These are phyloP conservation scores for Aplodontia rufa DNA, from an alignment of 2,113 vertebrate genomes.

Conservation along the genomic window DNA sequence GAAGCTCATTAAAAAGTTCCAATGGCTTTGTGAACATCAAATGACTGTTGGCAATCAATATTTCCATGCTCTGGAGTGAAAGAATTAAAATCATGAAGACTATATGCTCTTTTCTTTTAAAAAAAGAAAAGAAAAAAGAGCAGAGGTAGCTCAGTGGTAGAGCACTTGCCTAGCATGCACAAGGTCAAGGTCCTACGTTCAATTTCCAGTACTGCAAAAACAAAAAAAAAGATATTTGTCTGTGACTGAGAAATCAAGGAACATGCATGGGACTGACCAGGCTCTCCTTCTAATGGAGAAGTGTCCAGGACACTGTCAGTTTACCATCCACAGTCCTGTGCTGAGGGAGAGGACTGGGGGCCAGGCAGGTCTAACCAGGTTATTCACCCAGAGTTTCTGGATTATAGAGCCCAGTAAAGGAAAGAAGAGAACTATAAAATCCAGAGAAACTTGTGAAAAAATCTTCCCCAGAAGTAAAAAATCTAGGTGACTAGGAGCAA, in stretches of 20 bases:
- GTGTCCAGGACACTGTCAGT: not conserved
- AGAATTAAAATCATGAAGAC: not conserved
- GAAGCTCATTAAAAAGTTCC: conserved; percentile 36
- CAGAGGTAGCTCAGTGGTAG: too few relatives aligned
- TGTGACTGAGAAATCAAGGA: not conserved
- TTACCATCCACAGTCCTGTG: fast-evolving
- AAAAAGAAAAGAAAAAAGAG: not conserved
- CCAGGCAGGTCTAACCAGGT: not conserved
- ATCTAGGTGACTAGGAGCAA: not conserved
- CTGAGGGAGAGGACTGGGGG: not conserved
- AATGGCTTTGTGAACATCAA: conserved; percentile 35
- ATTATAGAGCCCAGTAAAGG: not conserved
- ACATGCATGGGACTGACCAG: not conserved
- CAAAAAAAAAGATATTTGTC: not conserved
- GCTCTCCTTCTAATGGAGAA: not conserved
- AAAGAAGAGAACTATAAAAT: not conserved
- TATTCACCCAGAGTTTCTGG: not conserved
- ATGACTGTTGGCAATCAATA: conserved; percentile 22
- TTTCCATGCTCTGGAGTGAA: not conserved
- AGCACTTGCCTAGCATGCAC: too few relatives aligned
- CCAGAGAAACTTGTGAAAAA: not conserved
- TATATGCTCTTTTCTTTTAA: not conserved
- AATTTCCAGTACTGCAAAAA: too few relatives aligned
- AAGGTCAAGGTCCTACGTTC: too few relatives aligned
- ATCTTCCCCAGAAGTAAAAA: not conserved